A percentile compares a stretch with the other conserved stretches of the same genome.
These are phyloP conservation scores for Dione juno DNA, from an alignment of 2,888 invertebrate species.

Conservation along the genomic window DNA sequence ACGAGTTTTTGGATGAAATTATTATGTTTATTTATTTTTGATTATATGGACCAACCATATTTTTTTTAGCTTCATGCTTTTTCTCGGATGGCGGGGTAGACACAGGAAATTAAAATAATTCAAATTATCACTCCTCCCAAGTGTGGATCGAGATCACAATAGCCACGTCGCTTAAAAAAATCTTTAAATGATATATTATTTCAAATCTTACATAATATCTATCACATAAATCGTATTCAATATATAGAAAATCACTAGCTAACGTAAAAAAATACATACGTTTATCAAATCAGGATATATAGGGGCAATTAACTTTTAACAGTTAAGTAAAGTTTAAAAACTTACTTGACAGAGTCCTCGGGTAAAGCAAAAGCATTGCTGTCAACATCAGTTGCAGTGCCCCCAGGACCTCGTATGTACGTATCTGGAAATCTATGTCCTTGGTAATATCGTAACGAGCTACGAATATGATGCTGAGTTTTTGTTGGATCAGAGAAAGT, in stretches of 20 bases:
- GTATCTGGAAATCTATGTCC: conserved; percentile 85
- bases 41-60: neutral
- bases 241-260: too few species aligned
- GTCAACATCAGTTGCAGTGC: conserved; percentile 83
- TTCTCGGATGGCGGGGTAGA: too few species aligned
- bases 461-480: conserved; percentile 83
- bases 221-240: too few species aligned
- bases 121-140: too few species aligned
- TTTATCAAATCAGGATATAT: too few species aligned
- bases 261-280: too few species aligned
- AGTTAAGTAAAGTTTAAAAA: neutral
- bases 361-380: conserved; percentile 83
- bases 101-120: too few species aligned
- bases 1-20: neutral
- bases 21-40: neutral
- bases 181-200: too few species aligned
- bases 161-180: too few species aligned
- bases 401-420: conserved; percentile 83
- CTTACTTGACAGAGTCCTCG: conserved; percentile 81
- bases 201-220: too few species aligned
- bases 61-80: neutral
- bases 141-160: too few species aligned
- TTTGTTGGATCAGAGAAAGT: conserved; percentile 86
- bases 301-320: too few species aligned
- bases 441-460: conserved; percentile 86